These are phyloP conservation scores for Tychaedon coryphoeus DNA, from an alignment of 2,113 vertebrate genomes.

Conservation along the genomic window DNA sequence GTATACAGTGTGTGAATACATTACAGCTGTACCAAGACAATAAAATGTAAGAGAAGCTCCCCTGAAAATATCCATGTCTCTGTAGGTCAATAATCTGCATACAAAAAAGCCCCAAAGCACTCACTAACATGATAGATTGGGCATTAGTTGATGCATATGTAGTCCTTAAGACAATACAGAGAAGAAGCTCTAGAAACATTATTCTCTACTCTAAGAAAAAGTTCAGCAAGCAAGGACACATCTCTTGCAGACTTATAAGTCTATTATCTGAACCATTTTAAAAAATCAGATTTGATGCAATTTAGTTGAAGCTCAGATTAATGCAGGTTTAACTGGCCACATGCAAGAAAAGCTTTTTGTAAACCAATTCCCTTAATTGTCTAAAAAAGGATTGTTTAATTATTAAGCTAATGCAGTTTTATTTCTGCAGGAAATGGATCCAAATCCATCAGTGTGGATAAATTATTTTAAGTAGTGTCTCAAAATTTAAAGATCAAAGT, in stretches of 20 bases:
- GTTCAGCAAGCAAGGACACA: not conserved
- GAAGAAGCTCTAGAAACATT: not conserved
- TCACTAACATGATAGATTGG: not conserved
- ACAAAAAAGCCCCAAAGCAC: conserved; percentile 24
- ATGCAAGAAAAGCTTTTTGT: not conserved
- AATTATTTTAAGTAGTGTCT: not conserved
- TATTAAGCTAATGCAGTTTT: conserved; percentile 26
- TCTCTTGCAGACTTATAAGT: conserved; percentile 1
- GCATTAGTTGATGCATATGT: not conserved
- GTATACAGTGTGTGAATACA: not conserved
- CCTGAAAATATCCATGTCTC: conserved; percentile 2
- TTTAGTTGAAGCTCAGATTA: conserved; percentile 19
- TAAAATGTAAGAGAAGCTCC: not conserved
- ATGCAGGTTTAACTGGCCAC: conserved; percentile 9
- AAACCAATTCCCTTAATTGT: conserved; percentile 39
- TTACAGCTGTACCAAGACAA: not conserved
- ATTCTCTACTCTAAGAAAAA: not conserved
- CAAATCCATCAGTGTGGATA: not conserved
- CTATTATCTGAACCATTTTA: conserved; percentile 20
- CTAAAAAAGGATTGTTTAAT: conserved; percentile 32
- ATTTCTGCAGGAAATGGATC: conserved; percentile 12
- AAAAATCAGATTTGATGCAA: conserved; percentile 26
- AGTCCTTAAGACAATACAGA: not conserved
- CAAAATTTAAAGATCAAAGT: not conserved
- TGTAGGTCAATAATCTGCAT: conserved; percentile 42